Evolutionary conservation across 1,140 invertebrate species (phyloP).

Genomic region (Drosophila grimshawi): DNA sequence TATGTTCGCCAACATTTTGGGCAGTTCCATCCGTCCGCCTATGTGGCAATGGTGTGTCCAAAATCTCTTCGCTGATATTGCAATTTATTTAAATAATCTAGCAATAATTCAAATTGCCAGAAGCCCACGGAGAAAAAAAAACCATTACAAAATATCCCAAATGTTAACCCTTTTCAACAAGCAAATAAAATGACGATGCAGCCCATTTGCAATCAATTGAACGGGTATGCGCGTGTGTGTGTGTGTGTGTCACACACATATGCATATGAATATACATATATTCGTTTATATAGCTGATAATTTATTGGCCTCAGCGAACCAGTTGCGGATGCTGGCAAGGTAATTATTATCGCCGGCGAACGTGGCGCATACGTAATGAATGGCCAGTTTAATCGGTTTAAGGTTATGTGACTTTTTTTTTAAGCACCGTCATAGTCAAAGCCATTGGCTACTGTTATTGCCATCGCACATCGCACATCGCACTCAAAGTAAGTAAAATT

Average conservation of each 20-base stretch:
- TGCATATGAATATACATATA: slow-evolving; percentile 8
- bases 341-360: slow-evolving; percentile 72
- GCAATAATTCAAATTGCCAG: slow-evolving; percentile 68
- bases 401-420: slow-evolving; percentile 55
- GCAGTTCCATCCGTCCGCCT: not conserved
- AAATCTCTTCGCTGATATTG: slow-evolving; percentile 39
- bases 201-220: slow-evolving; percentile 66
- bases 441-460: not conserved
- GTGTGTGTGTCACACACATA: not conserved
- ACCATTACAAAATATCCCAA: slow-evolving; percentile 31
- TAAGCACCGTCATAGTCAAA: slow-evolving; percentile 3
- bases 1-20: not conserved
- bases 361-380: slow-evolving; percentile 66
- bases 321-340: slow-evolving; percentile 35
- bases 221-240: not conserved
- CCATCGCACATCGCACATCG: not conserved
- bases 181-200: slow-evolving; percentile 55
- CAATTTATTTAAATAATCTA: slow-evolving; percentile 75
- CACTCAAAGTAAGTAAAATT: not conserved
- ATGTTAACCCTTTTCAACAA: slow-evolving; percentile 67
- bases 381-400: slow-evolving; percentile 58
- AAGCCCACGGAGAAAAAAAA: slow-evolving; percentile 21
- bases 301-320: slow-evolving; percentile 52
- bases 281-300: slow-evolving; percentile 54
- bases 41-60: not conserved